Evolutionary conservation across 2,113 vertebrate species (phyloP).

Genomic region (Eira barbara): DNA sequence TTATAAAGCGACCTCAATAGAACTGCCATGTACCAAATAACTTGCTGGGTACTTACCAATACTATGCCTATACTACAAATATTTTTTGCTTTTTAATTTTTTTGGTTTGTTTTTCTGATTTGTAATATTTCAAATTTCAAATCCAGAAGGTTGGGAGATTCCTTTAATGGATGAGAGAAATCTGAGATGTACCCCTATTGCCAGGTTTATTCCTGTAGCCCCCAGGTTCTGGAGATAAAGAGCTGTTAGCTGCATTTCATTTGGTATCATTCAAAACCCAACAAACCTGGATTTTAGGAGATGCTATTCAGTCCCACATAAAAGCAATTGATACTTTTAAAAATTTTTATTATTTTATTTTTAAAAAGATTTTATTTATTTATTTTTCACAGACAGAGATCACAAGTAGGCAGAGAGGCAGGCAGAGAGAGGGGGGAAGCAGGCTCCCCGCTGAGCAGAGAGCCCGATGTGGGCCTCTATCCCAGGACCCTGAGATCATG

Average conservation of each 20-base stretch:
- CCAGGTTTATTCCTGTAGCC: not conserved
- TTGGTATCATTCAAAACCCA: constrained; percentile 16
- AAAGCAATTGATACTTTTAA: not conserved
- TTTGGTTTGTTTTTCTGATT: not conserved
- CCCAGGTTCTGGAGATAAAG: not conserved
- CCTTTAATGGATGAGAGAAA: not conserved
- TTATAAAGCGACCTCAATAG: not conserved
- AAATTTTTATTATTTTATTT: no score
- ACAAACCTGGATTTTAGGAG: not conserved
- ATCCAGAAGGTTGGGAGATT: not conserved
- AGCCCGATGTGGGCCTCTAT: no score
- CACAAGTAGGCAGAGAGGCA: no score
- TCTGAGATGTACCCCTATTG: not conserved
- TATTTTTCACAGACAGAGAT: no score
- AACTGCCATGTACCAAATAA: not conserved
- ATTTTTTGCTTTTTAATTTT: not conserved
- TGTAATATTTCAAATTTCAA: constrained; percentile 34
- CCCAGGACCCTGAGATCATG: no score
- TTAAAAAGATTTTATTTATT: no score
- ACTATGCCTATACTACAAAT: not conserved
- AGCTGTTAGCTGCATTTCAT: not conserved
- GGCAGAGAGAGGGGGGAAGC: no score
- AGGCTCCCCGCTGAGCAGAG: no score
- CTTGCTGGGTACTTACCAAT: not conserved
- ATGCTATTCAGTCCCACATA: not conserved